Evolutionary conservation across 2,888 invertebrate species (phyloP).

Genomic region (Meloe dianella): DNA sequence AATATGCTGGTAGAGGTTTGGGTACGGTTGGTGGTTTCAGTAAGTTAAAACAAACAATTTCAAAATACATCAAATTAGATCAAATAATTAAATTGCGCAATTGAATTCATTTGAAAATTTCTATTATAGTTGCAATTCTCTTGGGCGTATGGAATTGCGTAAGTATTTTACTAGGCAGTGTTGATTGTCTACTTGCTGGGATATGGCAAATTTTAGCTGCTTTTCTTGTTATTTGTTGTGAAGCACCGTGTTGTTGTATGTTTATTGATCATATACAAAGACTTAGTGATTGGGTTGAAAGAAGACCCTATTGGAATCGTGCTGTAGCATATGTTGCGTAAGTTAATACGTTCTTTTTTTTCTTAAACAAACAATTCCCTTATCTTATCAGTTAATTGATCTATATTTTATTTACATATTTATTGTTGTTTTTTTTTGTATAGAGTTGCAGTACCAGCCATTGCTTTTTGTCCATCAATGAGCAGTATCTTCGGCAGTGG

Average conservation of each 20-base stretch:
- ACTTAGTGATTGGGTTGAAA: conserved; percentile 82
- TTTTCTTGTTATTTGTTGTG: conserved; percentile 85
- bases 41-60: conserved; percentile 62
- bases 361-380: conserved; percentile 4
- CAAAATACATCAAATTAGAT: conserved; percentile 14
- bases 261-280: conserved; percentile 94
- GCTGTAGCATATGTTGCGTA: conserved; percentile 85
- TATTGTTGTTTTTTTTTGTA: background rate
- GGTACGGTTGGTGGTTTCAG: conserved; percentile 85
- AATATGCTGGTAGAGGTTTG: conserved; percentile 81
- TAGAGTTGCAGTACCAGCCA: conserved; percentile 81
- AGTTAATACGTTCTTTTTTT: conserved; percentile 60
- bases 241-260: conserved; percentile 97
- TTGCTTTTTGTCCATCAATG: conserved; percentile 77
- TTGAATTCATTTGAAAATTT: conserved; percentile 7
- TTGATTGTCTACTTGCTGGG: conserved; percentile 76
- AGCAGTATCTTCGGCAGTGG: conserved; percentile 87
- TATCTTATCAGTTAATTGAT: conserved; percentile 10
- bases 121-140: conserved; percentile 79
- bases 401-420: background rate
- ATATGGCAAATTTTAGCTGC: conserved; percentile 90
- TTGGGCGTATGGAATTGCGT: conserved; percentile 80
- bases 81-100: conserved; percentile 11
- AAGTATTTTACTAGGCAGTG: conserved; percentile 67
- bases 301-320: conserved; percentile 88